Conservation (phyloP, 2,113 vertebrate species). For the Bubo bubo region DNA sequence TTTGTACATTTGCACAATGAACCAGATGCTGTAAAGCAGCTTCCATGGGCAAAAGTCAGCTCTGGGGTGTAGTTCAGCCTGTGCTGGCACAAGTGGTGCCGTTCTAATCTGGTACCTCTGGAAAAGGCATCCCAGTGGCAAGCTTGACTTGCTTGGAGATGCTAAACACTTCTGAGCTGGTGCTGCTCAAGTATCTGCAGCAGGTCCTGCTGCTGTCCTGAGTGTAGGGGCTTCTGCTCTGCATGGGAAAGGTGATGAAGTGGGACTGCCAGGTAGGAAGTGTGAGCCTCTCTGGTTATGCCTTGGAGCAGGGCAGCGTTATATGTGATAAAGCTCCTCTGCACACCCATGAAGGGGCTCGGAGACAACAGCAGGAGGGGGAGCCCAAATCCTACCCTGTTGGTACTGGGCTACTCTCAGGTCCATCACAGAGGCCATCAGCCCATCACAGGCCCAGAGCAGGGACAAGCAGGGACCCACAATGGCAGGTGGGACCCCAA, state of each 20-base stretch:
- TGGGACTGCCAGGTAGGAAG: rapidly evolving
- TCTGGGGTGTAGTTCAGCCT: not conserved
- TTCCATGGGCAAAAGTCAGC: not conserved
- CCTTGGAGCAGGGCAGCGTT: not conserved
- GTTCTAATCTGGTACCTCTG: not conserved
- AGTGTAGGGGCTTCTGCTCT: not conserved
- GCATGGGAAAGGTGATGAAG: not conserved
- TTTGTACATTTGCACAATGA: not conserved
- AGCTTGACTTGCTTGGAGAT: not conserved
- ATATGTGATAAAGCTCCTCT: not conserved
- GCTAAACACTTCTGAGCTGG: not conserved
- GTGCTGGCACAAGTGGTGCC: not conserved
- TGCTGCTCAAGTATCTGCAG: not conserved
- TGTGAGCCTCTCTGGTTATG: not conserved
- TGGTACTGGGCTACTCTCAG: not conserved
- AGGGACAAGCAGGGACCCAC: not conserved
- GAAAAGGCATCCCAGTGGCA: not conserved
- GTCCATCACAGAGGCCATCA: not conserved
- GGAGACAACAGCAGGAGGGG: not conserved
- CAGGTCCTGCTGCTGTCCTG: not conserved
- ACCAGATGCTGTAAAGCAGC: not conserved
- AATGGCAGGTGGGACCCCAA: not conserved
- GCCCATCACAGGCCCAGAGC: not conserved
- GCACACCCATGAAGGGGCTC: not conserved
- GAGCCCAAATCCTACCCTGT: not conserved